A percentile compares a stretch with the other conserved stretches of the same genome.
These are phyloP conservation scores for Syrmaticus mikado DNA, from an alignment of 2,113 vertebrate genomes.

Conservation along the genomic window DNA sequence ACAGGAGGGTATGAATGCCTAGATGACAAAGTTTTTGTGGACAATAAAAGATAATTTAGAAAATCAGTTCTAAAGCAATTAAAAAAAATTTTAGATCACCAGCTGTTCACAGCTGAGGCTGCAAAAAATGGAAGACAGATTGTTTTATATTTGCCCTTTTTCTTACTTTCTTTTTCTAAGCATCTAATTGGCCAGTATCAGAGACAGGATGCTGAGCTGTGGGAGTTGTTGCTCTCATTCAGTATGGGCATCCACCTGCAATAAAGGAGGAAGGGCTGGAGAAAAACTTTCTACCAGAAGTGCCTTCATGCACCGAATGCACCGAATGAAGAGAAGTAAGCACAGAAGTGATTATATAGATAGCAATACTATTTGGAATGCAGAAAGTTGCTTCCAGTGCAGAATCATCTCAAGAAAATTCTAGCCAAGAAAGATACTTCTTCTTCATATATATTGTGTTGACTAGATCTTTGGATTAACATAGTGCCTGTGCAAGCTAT, in stretches of 20 bases:
- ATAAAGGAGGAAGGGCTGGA: background rate
- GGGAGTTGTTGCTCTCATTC: background rate
- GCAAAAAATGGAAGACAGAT: background rate
- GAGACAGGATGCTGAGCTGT: fast-evolving
- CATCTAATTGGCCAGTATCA: background rate
- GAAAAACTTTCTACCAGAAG: background rate
- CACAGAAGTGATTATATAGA: background rate
- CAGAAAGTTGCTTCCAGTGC: background rate
- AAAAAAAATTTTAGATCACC: background rate
- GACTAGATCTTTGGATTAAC: background rate
- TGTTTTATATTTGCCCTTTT: background rate
- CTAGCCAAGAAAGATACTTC: background rate
- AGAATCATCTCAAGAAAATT: background rate
- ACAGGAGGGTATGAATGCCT: background rate
- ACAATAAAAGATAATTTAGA: background rate
- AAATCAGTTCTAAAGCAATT: background rate
- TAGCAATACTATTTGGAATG: background rate
- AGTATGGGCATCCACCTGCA: background rate
- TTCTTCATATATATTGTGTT: background rate
- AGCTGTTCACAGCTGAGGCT: background rate
- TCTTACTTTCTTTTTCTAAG: background rate
- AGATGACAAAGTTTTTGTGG: background rate
- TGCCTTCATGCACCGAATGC: background rate
- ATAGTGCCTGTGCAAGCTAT: background rate
- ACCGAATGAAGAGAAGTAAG: background rate